Evolutionary conservation across 2,888 invertebrate species (phyloP), one percentile per base, ranked within the genome.

Genomic region (Acanthosepion lycidas): DNA sequence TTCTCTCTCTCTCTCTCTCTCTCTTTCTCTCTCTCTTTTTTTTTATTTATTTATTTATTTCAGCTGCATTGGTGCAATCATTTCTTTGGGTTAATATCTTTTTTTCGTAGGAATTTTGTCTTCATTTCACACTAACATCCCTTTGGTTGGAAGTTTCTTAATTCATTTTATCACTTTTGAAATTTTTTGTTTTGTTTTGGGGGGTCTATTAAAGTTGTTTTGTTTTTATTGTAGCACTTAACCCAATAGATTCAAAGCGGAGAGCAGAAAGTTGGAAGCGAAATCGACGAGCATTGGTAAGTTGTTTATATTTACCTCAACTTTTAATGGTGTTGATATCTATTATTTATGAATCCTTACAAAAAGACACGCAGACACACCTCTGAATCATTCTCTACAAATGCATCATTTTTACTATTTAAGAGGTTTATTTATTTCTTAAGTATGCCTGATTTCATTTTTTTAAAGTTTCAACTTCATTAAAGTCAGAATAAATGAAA

Each of bases 231-330:
- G 51, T 96, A 97, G 96, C 96, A 96, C 96, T 97, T 91, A 97
- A 97, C 96, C 99, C 99, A 95, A 99, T 99, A 99, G 99, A 99
- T 98, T 99, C 99, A 95, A 99, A 99, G 98, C 98, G 99, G 95
- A 98, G 99, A 96, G 99, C 99, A 59, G 99, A 99, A 97, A 99
- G 99, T 96, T 99, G 99, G 99, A 99, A 99, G 98, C 98, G 99
- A 96, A 99, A 99, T 97, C 98, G 99, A 96, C 98, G 99, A 97
- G 99, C 99, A 95, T 98, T 99, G 96, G 99, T 98, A 96, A 95
- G 96, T 96, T 23, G 64, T 64, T n/a, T 18, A 33, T n/a, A 78
- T 78, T 20, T 78, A n/a, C 6, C 78, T 78, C n/a, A 78, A 33
- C n/a, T n/a, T 0, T 15, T 78, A 15, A 6, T 78, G 12, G n/a